Evolutionary conservation across 2,113 vertebrate species (phyloP).

Genomic region (Pollimyrus isidori): DNA sequence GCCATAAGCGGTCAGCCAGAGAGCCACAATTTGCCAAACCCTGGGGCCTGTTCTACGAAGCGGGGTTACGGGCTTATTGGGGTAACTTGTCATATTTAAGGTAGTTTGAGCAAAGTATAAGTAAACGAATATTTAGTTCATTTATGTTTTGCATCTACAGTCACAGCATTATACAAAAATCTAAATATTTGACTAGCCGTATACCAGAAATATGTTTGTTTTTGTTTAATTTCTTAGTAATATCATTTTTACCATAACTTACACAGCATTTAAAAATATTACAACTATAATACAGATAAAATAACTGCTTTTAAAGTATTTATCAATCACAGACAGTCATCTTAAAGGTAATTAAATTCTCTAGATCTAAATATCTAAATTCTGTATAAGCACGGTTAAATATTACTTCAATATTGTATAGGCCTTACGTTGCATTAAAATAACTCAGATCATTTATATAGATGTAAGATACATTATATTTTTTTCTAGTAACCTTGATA

Average conservation of each 20-base stretch:
- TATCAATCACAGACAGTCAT: background rate
- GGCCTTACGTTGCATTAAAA: background rate
- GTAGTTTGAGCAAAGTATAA: too few relatives aligned
- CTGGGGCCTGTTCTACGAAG: too few relatives aligned
- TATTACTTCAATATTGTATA: background rate
- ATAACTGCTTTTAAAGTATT: background rate
- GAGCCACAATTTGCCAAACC: too few relatives aligned
- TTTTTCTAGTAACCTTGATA: background rate
- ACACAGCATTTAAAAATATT: background rate
- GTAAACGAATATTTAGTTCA: too few relatives aligned
- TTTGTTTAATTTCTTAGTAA: background rate
- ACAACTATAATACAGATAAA: background rate
- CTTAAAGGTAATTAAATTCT: background rate
- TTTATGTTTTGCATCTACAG: background rate
- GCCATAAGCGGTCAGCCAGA: too few relatives aligned
- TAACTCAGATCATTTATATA: background rate
- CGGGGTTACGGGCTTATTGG: too few relatives aligned
- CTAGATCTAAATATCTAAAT: background rate
- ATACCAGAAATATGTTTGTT: background rate
- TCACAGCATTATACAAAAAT: background rate
- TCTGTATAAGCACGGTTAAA: background rate
- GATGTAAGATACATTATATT: background rate
- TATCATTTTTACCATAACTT: background rate
- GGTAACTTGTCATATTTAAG: too few relatives aligned
- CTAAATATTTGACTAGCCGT: background rate